These are phyloP conservation scores for Meteorus colon DNA, from an alignment of 2,888 invertebrate genomes.

Conservation along the genomic window DNA sequence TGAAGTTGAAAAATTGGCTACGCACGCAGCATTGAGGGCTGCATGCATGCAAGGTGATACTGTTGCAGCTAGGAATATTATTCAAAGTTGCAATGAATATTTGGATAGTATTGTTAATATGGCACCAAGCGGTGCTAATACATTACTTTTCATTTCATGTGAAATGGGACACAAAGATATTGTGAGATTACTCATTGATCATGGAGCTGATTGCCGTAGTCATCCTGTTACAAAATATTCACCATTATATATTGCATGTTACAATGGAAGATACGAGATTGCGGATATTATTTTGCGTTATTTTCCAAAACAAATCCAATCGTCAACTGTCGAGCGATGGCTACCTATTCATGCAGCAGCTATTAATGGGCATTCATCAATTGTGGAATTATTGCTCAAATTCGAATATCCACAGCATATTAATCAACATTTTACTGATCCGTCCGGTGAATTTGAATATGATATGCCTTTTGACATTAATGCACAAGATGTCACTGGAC, in stretches of 20 bases:
- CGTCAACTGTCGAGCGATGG: constrained; percentile 93
- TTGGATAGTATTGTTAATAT: constrained; percentile 87
- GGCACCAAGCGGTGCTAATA: constrained; percentile 91
- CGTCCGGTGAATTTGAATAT: constrained; percentile 86
- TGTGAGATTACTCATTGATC: constrained; percentile 84
- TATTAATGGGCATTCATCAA: constrained; percentile 87
- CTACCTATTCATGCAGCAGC: constrained; percentile 94
- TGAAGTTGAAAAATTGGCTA: constrained; percentile 83
- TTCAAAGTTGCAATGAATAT: constrained; percentile 80
- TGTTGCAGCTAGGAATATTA: constrained; percentile 78
- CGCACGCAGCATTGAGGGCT: constrained; percentile 85
- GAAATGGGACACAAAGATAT: constrained; percentile 88
- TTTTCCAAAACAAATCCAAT: constrained; percentile 89
- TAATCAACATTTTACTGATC: constrained; percentile 80
- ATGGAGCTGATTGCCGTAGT: constrained; percentile 90
- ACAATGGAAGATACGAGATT: constrained; percentile 87
- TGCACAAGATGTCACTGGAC: constrained; percentile 90
- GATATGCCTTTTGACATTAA: constrained; percentile 94
- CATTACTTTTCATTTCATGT: constrained; percentile 90
- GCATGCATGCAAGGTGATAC: constrained; percentile 85
- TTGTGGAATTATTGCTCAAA: constrained; percentile 86
- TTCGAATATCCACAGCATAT: constrained; percentile 86
- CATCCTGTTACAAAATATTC: constrained; percentile 95
- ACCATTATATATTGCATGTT: constrained; percentile 92
- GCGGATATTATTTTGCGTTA: constrained; percentile 83